These are phyloP conservation scores for Percopsis transmontana DNA, from an alignment of 2,113 vertebrate species.

Conservation along the genomic window DNA sequence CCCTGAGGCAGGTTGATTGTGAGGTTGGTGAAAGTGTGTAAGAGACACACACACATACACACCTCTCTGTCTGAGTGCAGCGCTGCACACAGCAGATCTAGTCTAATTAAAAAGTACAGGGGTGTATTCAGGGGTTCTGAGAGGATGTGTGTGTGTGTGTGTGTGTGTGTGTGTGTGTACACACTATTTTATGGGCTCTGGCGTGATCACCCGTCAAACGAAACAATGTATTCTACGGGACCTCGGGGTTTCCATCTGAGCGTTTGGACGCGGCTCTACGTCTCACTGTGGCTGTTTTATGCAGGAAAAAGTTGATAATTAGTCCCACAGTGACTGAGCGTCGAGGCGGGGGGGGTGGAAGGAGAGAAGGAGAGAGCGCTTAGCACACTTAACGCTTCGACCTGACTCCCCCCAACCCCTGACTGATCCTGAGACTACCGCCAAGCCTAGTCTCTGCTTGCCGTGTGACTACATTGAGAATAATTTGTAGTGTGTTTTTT, in stretches of 20 bases:
- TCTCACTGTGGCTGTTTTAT: slow-evolving; percentile 85
- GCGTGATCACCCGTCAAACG: slow-evolving; percentile 80
- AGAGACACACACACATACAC: slow-evolving; percentile 19
- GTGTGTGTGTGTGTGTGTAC: slow-evolving; percentile 12
- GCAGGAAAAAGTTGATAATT: slow-evolving; percentile 94
- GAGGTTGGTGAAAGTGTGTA: slow-evolving; percentile 42
- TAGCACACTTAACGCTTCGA: slow-evolving; percentile 69
- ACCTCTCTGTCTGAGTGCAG: background rate
- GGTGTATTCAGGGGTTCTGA: slow-evolving; percentile 55
- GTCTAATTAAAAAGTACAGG: slow-evolving; percentile 72
- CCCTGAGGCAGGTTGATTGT: slow-evolving; percentile 52
- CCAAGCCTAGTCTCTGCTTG: slow-evolving; percentile 9
- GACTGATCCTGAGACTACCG: slow-evolving; percentile 16
- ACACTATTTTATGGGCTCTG: slow-evolving; percentile 56
- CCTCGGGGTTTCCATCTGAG: slow-evolving; percentile 92
- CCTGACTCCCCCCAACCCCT: slow-evolving; percentile 55
- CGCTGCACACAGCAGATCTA: slow-evolving; percentile 43
- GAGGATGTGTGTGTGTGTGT: slow-evolving; percentile 27
- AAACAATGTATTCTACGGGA: slow-evolving; percentile 90
- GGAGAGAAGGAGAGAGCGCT: slow-evolving; percentile 74
- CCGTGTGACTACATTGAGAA: background rate
- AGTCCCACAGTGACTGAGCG: slow-evolving; percentile 97
- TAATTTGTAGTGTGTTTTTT: background rate
- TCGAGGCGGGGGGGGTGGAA: slow-evolving; percentile 81
- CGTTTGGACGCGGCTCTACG: slow-evolving; percentile 77